A percentile compares a stretch with the other conserved stretches of the same genome.
These are phyloP conservation scores for Mamestra brassicae DNA, from an alignment of 2,888 invertebrate genomes.

Conservation along the genomic window DNA sequence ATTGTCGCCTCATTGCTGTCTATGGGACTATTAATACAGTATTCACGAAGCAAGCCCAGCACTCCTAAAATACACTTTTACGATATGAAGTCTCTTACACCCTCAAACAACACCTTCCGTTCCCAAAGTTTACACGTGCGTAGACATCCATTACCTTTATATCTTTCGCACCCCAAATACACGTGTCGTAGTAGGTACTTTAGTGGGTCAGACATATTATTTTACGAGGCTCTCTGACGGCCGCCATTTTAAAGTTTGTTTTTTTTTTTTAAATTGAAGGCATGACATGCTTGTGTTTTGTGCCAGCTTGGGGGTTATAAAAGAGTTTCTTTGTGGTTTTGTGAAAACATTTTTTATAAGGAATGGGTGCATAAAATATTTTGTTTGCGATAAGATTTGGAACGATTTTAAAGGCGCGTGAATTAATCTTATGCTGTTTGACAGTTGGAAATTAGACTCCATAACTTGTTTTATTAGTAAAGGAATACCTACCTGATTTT, in stretches of 20 bases:
- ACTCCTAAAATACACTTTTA: slow-evolving; percentile 7
- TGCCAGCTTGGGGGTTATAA: neutral
- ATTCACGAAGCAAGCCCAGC: neutral
- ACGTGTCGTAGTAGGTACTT: slow-evolving; percentile 20
- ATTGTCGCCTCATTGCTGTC: too few species aligned
- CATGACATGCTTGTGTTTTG: neutral
- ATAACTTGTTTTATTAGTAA: too few species aligned
- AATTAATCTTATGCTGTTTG: too few species aligned
- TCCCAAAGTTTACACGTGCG: slow-evolving; percentile 16
- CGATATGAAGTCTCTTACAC: too few species aligned
- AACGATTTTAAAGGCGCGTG: too few species aligned
- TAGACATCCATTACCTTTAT: slow-evolving; percentile 55
- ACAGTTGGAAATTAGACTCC: too few species aligned
- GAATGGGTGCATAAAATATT: too few species aligned
- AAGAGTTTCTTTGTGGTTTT: neutral
- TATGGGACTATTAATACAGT: too few species aligned
- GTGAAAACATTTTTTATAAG: neutral
- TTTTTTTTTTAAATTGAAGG: neutral
- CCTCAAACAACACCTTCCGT: slow-evolving; percentile 1
- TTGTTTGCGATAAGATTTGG: too few species aligned
- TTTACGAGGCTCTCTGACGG: slow-evolving; percentile 36
- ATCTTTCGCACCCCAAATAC: slow-evolving; percentile 47
- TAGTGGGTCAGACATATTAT: slow-evolving; percentile 54
- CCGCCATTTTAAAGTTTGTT: slow-evolving; percentile 24
- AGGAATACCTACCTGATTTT: too few species aligned